Percentiles rank a stretch among this genome's conserved stretches.
phyloP scores from a whole-genome alignment of 2,888 invertebrate genomes.

The Cheilosia scutellata region DNA sequence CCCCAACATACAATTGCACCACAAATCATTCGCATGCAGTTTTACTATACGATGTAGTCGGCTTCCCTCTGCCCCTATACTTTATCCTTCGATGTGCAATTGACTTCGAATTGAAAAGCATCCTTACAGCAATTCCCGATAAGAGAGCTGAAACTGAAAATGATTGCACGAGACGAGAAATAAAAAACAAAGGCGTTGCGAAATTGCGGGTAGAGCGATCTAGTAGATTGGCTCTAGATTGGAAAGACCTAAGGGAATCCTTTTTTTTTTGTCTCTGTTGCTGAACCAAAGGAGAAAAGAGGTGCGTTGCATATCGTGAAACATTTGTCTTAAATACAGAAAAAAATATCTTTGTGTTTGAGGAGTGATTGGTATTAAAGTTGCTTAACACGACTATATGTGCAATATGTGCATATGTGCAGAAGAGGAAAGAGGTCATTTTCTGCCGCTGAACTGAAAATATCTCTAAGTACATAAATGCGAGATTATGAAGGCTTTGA shows the following conservation, averaged over 20 bases:
- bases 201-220: slow-evolving; percentile 50
- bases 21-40: slow-evolving; percentile 63
- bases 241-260: slow-evolving; percentile 45
- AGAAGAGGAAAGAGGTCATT: too few species aligned
- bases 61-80: background rate
- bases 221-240: slow-evolving; percentile 63
- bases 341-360: too few species aligned
- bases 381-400: too few species aligned
- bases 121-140: slow-evolving; percentile 62
- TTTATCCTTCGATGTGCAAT: slow-evolving; percentile 64
- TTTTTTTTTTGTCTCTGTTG: background rate
- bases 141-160: slow-evolving; percentile 54
- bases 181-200: slow-evolving; percentile 37
- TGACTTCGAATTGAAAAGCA: slow-evolving; percentile 69
- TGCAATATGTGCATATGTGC: too few species aligned
- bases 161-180: slow-evolving; percentile 41
- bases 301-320: too few species aligned
- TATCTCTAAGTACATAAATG: too few species aligned
- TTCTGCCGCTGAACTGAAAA: too few species aligned
- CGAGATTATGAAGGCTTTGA: too few species aligned
- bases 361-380: too few species aligned
- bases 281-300: background rate
- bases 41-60: background rate
- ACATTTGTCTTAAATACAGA: too few species aligned
- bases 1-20: slow-evolving; percentile 63